Percentiles rank a stretch among this genome's conserved stretches.
Conservation (phyloP, 2,888 invertebrate species). For the Temnothorax ravouxi region DNA sequence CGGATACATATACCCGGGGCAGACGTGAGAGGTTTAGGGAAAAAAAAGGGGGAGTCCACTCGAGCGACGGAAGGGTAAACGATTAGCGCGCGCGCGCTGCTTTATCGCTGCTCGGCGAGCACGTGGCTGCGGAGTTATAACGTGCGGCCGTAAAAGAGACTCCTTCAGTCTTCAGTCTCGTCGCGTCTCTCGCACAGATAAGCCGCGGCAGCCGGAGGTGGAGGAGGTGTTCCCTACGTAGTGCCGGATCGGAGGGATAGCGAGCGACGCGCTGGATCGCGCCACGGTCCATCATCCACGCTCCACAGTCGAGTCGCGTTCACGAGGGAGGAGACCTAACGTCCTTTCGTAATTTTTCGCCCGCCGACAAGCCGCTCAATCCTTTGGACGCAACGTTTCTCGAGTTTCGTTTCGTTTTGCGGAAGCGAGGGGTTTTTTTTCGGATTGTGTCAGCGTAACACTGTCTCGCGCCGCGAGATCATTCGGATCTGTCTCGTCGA, state of each 20-base stretch:
- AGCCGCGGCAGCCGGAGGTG: neutral
- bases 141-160: neutral
- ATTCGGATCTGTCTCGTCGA: neutral
- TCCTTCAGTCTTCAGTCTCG: neutral
- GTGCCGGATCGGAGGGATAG: slow-evolving; percentile 19
- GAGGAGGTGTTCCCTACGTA: slow-evolving; percentile 7
- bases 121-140: slow-evolving; percentile 16
- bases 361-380: neutral
- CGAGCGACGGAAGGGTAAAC: slow-evolving; percentile 7
- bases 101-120: slow-evolving; percentile 34
- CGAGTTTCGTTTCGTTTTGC: neutral
- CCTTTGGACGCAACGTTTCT: neutral
- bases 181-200: neutral
- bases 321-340: slow-evolving; percentile 12
- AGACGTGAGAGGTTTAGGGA: slow-evolving; percentile 2
- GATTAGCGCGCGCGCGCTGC: neutral
- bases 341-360: neutral
- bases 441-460: neutral
- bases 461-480: neutral
- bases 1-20: no score
- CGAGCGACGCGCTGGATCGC: slow-evolving; percentile 14
- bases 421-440: neutral
- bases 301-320: slow-evolving; percentile 50
- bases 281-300: neutral
- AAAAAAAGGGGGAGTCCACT: slow-evolving; percentile 20